phyloP scores from a whole-genome alignment of 2,797 vertebrate genomes.

The Onychomys leucogaster region DNA sequence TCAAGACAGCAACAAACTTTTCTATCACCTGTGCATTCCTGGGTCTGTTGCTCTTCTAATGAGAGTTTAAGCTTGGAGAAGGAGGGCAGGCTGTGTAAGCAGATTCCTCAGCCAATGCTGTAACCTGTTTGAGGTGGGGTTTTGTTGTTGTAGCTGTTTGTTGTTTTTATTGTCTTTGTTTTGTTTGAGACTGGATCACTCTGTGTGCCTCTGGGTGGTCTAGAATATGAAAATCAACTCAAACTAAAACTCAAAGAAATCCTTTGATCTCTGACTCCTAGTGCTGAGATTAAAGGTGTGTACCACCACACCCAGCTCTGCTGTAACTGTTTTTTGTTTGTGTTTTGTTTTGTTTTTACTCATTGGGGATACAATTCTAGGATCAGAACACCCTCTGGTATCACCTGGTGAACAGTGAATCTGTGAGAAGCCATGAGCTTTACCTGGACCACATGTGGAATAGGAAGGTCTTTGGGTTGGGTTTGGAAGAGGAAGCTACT shows the following conservation, averaged over 20 bases:
- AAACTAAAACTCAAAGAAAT: background rate
- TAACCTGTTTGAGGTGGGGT: accelerated
- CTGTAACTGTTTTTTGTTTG: background rate
- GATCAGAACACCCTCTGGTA: background rate
- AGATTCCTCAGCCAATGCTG: background rate
- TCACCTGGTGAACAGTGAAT: background rate
- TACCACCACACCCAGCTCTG: background rate
- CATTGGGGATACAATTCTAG: background rate
- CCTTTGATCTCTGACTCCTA: background rate
- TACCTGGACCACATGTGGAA: background rate
- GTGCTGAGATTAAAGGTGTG: background rate
- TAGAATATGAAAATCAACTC: background rate
- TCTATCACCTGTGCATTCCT: background rate
- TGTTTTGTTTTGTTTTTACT: too few relatives aligned
- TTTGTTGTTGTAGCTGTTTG: background rate
- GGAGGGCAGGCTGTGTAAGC: too few relatives aligned
- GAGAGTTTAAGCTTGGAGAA: background rate
- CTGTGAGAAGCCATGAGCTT: background rate
- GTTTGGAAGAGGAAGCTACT: background rate
- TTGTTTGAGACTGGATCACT: background rate
- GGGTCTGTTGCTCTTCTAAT: background rate
- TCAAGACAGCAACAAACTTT: too few relatives aligned
- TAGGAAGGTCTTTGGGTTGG: background rate
- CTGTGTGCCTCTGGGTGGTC: background rate
- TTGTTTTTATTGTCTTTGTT: background rate